Evolutionary conservation across 2,888 invertebrate species (phyloP).

Genomic region (Atrina japonica): DNA sequence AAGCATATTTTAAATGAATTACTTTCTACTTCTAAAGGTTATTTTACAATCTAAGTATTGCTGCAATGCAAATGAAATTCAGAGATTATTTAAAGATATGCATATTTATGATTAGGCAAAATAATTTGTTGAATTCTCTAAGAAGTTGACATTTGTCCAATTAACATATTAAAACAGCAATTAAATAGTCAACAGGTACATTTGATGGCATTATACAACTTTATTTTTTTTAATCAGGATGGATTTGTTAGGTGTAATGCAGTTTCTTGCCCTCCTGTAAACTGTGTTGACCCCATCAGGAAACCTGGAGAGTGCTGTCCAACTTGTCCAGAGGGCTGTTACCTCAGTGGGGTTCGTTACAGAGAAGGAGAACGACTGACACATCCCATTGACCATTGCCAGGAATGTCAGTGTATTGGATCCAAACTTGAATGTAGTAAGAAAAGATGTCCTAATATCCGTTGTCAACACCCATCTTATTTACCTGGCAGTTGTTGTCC

Average conservation of each 20-base stretch:
- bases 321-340: slow-evolving; percentile 62
- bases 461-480: slow-evolving; percentile 64
- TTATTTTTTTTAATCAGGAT: slow-evolving; percentile 51
- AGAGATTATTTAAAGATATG: no score
- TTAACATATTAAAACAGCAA: no score
- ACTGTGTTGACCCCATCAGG: slow-evolving; percentile 61
- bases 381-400: slow-evolving; percentile 60
- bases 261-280: slow-evolving; percentile 56
- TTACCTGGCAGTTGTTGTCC: slow-evolving; percentile 68
- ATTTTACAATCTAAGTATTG: no score
- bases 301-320: slow-evolving; percentile 71
- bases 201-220: no score
- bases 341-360: slow-evolving; percentile 57
- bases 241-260: slow-evolving; percentile 66
- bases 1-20: no score
- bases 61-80: no score
- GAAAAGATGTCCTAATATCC: slow-evolving; percentile 60
- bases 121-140: no score
- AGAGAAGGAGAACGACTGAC: slow-evolving; percentile 63
- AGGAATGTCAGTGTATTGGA: slow-evolving; percentile 68
- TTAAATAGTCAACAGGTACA: no score
- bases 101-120: no score
- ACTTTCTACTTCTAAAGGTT: no score
- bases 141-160: no score
- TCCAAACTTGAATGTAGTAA: slow-evolving; percentile 65